Base-by-base conservation (phyloP, 30 jellyfish, hydroid and myxozoan genomes). In the Aurelia coerulea region DNA sequence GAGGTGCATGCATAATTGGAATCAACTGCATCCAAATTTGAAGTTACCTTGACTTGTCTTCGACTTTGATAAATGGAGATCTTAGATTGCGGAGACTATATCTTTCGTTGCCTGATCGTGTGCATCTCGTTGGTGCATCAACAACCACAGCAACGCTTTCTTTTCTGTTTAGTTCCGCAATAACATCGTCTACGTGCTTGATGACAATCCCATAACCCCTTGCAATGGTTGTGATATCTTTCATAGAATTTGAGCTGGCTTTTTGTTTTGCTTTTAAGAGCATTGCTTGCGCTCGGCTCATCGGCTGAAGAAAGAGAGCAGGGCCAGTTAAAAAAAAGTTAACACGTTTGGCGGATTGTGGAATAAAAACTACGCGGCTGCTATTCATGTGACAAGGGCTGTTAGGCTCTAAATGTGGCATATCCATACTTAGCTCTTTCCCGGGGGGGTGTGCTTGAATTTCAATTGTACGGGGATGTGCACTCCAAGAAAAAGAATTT, bases 1-100 rank as follows among this genome's bases (percentile, higher is more conserved):
- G 51, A 39, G 4, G 51, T 39, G 51, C 6, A 39, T 39, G 0
- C 51, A 39, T 39, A 39, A 39, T 39, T 39, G 51, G 51, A 39
- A 1, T 7, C 14, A 46, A 46, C 15, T 46, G 56, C 56, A 46
- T 46, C 56, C 6, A 7, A 5, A 46, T 5, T 46, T 4, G 56
- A 9, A 9, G 15, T 31, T 78, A 83, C 86, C 86, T 83, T 35
- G 92, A 56, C 35, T 42, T 69, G 50, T 83, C 92, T 34, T 83
- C 92, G 16, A 83, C 75, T 50, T 83, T 83, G 63, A 83, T 10
- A 50, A 83, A 83, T 32, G 92, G 92, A 15, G 86, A 23, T 31
- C 37, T 59, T 9, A 83, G 79, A 32, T 70, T 65, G 33, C 86
- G 18, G 13, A 23, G 37, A 56, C 14, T 56, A 35, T 14, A 56